These are phyloP conservation scores for Microctonus aethiopoides DNA, from an alignment of 2,888 invertebrate genomes.

Conservation along the genomic window DNA sequence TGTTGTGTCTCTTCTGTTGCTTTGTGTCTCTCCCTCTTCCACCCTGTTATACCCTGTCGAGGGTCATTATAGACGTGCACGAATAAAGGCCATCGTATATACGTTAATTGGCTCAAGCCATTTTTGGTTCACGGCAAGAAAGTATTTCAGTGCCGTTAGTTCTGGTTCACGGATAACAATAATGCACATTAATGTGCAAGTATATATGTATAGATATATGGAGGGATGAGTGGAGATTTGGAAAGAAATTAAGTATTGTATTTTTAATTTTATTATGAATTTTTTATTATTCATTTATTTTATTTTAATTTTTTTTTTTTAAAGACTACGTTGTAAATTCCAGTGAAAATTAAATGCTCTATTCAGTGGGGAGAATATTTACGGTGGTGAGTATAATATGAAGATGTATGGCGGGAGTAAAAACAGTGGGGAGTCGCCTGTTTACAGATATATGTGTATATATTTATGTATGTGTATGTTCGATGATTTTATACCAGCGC, in stretches of 20 bases:
- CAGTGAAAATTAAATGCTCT: conserved; percentile 36
- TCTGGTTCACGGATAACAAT: conserved; percentile 29
- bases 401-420: conserved; percentile 59
- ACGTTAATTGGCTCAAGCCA: conserved; percentile 48
- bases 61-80: conserved; percentile 42
- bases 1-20: conserved; percentile 13
- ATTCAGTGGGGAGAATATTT: conserved; percentile 54
- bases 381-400: conserved; percentile 53
- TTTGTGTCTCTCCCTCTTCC: conserved; percentile 10
- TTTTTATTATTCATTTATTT: neutral
- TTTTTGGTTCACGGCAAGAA: conserved; percentile 42
- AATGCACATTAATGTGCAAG: neutral
- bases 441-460: conserved; percentile 41
- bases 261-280: neutral
- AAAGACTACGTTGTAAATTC: conserved; percentile 12
- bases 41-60: conserved; percentile 33
- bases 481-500: conserved; percentile 42
- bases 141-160: conserved; percentile 35
- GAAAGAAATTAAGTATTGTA: neutral
- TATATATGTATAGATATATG: neutral
- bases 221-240: neutral
- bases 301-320: neutral
- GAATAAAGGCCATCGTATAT: conserved; percentile 44
- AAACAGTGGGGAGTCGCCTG: conserved; percentile 61
- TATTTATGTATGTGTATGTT: neutral